These are phyloP conservation scores for Artibeus lituratus DNA, from an alignment of 2,797 vertebrate species.

Conservation along the genomic window DNA sequence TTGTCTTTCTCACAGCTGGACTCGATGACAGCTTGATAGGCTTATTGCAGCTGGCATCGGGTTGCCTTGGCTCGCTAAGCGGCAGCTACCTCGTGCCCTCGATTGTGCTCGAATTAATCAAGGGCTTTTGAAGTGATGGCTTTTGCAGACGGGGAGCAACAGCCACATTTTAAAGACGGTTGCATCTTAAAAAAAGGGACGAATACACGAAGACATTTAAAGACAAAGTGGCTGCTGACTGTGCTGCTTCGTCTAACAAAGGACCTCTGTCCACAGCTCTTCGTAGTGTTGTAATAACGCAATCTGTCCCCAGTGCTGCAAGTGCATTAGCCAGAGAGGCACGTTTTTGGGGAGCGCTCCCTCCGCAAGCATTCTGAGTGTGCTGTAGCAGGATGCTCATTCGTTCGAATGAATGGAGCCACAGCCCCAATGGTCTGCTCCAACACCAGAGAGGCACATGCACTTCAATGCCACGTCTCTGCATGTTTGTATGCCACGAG, in stretches of 20 bases:
- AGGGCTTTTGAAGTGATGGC: constrained; percentile 78
- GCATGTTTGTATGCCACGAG: constrained; percentile 27
- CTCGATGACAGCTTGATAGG: constrained; percentile 81
- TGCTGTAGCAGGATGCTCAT: too few species aligned
- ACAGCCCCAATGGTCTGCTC: background rate
- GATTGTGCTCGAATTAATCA: constrained; percentile 82
- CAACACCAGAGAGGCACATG: background rate
- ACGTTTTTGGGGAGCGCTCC: background rate
- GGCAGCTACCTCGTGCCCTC: constrained; percentile 78
- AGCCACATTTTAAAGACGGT: constrained; percentile 65
- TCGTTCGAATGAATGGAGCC: background rate
- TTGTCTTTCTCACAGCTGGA: constrained; percentile 83
- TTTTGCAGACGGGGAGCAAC: constrained; percentile 64
- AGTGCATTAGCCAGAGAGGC: background rate
- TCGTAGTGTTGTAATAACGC: background rate
- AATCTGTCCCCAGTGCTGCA: background rate
- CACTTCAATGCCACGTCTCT: background rate
- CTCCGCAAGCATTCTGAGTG: background rate
- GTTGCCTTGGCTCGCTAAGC: constrained; percentile 81
- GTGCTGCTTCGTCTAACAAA: background rate
- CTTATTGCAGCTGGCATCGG: constrained; percentile 82
- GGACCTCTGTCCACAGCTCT: background rate
- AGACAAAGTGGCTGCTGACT: background rate
- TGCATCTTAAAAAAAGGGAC: constrained; percentile 75
- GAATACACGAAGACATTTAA: constrained; percentile 57